Evolutionary conservation across 2,113 vertebrate genomes (phyloP).

Genomic region (Scolopax mira): DNA sequence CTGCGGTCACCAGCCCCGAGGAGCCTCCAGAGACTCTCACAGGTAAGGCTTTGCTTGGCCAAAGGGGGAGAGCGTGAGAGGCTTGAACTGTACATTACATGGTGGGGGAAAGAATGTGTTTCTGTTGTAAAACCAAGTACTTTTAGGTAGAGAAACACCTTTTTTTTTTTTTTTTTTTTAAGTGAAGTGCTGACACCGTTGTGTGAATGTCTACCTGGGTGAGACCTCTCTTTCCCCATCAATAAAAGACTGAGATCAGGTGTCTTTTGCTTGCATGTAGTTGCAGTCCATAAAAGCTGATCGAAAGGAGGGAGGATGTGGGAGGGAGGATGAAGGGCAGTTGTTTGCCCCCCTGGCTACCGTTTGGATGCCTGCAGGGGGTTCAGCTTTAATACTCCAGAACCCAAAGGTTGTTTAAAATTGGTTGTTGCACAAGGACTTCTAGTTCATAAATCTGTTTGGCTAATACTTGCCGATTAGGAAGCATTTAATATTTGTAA

Average conservation of each 20-base stretch:
- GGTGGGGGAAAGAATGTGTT: background rate
- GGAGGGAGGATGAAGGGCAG: fast-evolving
- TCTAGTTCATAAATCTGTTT: background rate
- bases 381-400: background rate
- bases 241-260: background rate
- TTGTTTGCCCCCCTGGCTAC: background rate
- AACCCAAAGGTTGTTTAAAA: background rate
- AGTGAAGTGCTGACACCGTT: background rate
- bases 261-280: background rate
- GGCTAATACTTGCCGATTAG: background rate
- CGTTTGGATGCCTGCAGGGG: background rate
- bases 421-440: background rate
- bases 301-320: background rate
- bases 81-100: background rate
- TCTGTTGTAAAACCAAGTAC: background rate
- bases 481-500: background rate
- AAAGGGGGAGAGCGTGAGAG: background rate
- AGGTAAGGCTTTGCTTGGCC: background rate
- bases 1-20: background rate
- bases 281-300: background rate
- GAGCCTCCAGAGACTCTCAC: background rate
- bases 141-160: background rate
- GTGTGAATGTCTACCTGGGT: background rate
- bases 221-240: background rate
- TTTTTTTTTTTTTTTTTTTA: too few species aligned